Conservation (phyloP, 2,888 invertebrate species). For the Nomada fucata region DNA sequence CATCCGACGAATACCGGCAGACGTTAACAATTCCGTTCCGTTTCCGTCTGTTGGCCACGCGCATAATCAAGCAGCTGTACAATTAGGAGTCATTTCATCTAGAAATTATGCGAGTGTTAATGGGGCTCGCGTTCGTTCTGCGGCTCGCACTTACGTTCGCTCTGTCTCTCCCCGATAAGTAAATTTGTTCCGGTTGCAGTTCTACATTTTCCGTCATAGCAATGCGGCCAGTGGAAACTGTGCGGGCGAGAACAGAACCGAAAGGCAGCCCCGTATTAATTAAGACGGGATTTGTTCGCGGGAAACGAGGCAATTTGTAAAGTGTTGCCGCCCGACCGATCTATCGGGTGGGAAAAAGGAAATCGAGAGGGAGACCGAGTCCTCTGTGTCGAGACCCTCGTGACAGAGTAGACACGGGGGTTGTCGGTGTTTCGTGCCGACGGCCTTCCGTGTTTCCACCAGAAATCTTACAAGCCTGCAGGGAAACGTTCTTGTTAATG, state of each 20-base stretch:
- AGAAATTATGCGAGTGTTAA: constrained; percentile 14
- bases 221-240: constrained; percentile 8
- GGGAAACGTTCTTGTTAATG: constrained; percentile 53
- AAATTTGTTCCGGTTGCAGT: constrained; percentile 34
- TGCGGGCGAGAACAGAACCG: constrained; percentile 10
- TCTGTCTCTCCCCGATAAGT: constrained; percentile 5
- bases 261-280: constrained; percentile 62
- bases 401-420: constrained; percentile 38
- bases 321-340: constrained; percentile 55
- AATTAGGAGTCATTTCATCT: neutral
- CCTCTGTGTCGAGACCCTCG: constrained; percentile 45
- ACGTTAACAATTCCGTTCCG: too few species aligned
- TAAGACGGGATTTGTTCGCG: constrained; percentile 68
- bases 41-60: too few species aligned
- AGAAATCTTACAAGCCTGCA: constrained; percentile 67
- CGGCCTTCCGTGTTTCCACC: constrained; percentile 63
- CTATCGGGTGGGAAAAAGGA: constrained; percentile 44
- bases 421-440: constrained; percentile 26
- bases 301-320: constrained; percentile 72
- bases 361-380: constrained; percentile 43
- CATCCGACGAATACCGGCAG: too few species aligned
- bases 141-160: constrained; percentile 2
- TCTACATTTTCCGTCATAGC: constrained; percentile 24
- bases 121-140: constrained; percentile 21
- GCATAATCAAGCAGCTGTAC: too few species aligned